These are phyloP conservation scores for Calcarius ornatus DNA, from an alignment of 2,113 vertebrate genomes.

Conservation along the genomic window DNA sequence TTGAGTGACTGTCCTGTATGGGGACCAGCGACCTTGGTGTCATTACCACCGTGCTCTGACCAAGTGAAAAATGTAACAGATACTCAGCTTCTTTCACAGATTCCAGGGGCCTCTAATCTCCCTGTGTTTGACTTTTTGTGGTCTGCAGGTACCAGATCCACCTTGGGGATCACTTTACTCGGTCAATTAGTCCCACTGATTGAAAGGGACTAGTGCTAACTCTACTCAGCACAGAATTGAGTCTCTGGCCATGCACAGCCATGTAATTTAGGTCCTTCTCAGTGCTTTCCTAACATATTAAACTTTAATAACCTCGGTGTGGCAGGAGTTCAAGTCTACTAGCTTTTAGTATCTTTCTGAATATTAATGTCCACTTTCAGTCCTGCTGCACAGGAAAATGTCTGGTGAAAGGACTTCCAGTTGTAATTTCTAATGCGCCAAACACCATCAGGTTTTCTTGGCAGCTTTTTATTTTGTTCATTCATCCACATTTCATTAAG, in stretches of 20 bases:
- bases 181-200: not conserved
- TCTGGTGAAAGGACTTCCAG: not conserved
- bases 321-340: not conserved
- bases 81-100: not conserved
- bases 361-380: not conserved
- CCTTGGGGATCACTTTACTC: not conserved
- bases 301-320: not conserved
- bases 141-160: not conserved
- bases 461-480: not conserved
- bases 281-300: not conserved
- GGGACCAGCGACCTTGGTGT: conserved; percentile 36
- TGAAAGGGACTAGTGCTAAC: not conserved
- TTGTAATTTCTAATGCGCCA: not conserved
- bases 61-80: not conserved
- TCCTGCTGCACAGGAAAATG: not conserved
- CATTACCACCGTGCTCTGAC: not conserved
- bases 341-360: not conserved
- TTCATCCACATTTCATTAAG: not conserved
- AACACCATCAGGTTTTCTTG: not conserved
- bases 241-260: not conserved
- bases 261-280: not conserved
- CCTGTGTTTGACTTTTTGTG: not conserved
- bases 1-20: not conserved
- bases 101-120: not conserved
- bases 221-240: not conserved